Evolutionary conservation across 2,888 invertebrate species (phyloP).

Genomic region (Polymixis lichenea): DNA sequence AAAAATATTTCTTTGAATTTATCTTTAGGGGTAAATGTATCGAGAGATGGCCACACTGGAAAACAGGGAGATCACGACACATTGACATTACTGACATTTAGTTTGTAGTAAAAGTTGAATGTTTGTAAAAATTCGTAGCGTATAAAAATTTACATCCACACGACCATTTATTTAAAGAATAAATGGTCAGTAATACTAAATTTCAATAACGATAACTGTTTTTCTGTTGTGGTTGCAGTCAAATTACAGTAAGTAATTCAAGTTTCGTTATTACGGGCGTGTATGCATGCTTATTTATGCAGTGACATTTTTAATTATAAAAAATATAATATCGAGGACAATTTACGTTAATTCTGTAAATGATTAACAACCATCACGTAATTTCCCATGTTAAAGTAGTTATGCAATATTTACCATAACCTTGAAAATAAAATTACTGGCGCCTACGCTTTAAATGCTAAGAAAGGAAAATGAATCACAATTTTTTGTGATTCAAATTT

Average conservation of each 20-base stretch:
- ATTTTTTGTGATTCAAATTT: neutral
- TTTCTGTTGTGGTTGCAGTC: conserved; percentile 5
- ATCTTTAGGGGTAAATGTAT: neutral
- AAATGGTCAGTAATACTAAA: conserved; percentile 27
- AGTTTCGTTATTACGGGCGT: neutral
- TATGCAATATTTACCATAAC: conserved; percentile 64
- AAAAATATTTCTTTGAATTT: neutral
- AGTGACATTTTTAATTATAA: conserved; percentile 8
- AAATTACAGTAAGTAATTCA: conserved; percentile 54
- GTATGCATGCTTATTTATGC: neutral
- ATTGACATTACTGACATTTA: conserved; percentile 2
- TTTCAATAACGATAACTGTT: conserved; percentile 32
- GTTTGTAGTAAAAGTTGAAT: conserved; percentile 2
- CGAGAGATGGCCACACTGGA: neutral
- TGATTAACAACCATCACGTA: neutral
- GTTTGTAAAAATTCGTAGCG: conserved; percentile 28
- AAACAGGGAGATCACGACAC: too few species aligned
- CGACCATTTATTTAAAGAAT: conserved; percentile 29
- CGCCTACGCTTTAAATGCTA: conserved; percentile 47
- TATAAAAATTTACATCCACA: conserved; percentile 2
- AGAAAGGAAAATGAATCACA: neutral
- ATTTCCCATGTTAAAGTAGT: conserved; percentile 27
- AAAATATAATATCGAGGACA: too few species aligned
- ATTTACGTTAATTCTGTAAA: neutral
- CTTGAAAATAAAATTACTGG: conserved; percentile 48